Base-by-base conservation (phyloP, 1,140 invertebrate genomes). In the Cherax quadricarinatus region DNA sequence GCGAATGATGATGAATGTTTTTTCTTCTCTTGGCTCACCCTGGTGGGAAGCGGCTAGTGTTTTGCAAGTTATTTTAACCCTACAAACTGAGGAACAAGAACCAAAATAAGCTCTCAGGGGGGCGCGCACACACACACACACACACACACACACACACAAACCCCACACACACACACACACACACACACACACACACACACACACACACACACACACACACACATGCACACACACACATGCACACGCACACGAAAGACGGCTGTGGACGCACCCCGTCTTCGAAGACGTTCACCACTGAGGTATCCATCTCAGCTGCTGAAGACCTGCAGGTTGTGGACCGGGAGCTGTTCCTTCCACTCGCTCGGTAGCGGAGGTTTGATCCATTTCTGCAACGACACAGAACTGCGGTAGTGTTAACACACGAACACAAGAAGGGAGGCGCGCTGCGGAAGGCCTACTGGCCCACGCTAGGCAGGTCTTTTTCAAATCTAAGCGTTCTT, bases 321-420 rank as follows among this genome's bases (percentile, higher is more conserved):
- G 75, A 80, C 78, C 86, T 80, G 62, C 79, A 80, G 78, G 57
- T 80, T 75, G 86, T 88, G 75, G 79, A 88, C 53, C 86, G 78
- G 14, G 51, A 62, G 78, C 75, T 88, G 48, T 49, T 70, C 53
- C 86, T 57, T 62, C 75, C 79, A 80, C 73, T 79, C 41, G 86
- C 86, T 51, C 78, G 86, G 48, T 88, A 88, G 57, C 24, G 86
- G n/a, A 88, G 78, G 75, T 88, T 78, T 73, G 86, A 88, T 57
- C 86, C 78, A 60, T 30, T 79, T 48, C 86, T 88, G 86, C 4
- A 84, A 84, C 51, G 82, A 84, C 82, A 84, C 82, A 60, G 82
- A 84, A 60, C 82, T 84, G 53, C 53, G 82, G 82, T 84, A 84
- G 82, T 60, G 82, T 84, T 84, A 41, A 41, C 30, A 41, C 30